A percentile compares a stretch with the other conserved stretches of the same genome.
These are phyloP conservation scores for Griposia aprilina DNA, from an alignment of 2,888 invertebrate species.

Conservation along the genomic window DNA sequence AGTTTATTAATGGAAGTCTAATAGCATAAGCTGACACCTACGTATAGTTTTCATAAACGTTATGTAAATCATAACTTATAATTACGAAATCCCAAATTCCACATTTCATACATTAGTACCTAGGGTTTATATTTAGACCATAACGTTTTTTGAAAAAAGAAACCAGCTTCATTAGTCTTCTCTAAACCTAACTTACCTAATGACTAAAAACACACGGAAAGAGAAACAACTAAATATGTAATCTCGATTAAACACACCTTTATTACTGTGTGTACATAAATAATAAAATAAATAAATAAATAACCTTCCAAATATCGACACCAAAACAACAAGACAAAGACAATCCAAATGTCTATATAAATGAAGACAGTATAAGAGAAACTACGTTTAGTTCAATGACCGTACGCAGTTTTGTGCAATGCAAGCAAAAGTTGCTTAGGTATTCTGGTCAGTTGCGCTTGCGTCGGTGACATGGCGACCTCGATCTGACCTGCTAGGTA, in stretches of 20 bases:
- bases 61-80: neutral
- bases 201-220: too few relatives aligned
- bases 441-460: constrained; percentile 79
- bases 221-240: too few relatives aligned
- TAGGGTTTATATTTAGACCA: neutral
- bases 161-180: too few relatives aligned
- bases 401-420: constrained; percentile 80
- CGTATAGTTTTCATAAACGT: neutral
- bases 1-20: constrained; percentile 5
- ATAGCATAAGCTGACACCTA: neutral
- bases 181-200: too few relatives aligned
- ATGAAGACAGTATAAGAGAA: constrained; percentile 64
- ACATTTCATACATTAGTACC: too few relatives aligned
- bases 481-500: constrained; percentile 80
- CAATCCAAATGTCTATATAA: constrained; percentile 50
- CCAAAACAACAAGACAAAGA: constrained; percentile 36
- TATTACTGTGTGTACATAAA: too few relatives aligned
- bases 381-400: constrained; percentile 74
- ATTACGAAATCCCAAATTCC: neutral
- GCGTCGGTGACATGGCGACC: constrained; percentile 77
- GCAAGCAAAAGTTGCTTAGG: constrained; percentile 79
- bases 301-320: constrained; percentile 1
- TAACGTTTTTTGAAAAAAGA: too few relatives aligned
- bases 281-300: too few relatives aligned
- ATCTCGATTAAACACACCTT: too few relatives aligned